phyloP scores from a whole-genome alignment of 1,140 invertebrate species.

The Drosophila pseudoobscura region DNA sequence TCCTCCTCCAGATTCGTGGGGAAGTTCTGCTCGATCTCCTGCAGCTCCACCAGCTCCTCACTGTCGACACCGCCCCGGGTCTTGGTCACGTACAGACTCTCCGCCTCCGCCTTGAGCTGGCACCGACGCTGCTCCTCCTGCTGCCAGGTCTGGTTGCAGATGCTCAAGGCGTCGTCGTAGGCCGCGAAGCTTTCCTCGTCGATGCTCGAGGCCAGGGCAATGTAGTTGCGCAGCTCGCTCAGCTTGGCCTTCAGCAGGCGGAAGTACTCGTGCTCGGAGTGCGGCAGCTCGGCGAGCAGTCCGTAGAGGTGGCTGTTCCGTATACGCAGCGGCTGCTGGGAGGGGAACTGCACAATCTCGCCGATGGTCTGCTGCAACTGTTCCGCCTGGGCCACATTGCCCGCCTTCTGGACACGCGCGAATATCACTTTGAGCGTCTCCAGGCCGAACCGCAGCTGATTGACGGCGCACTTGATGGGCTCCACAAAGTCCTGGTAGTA shows the following conservation, averaged over 20 bases:
- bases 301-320: constrained; percentile 53
- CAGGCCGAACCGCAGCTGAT: constrained; percentile 65
- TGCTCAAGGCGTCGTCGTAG: constrained; percentile 83
- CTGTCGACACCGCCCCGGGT: constrained; percentile 86
- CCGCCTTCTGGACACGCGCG: constrained; percentile 39
- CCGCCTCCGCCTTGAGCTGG: constrained; percentile 88
- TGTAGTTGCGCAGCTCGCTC: constrained; percentile 85
- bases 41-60: constrained; percentile 89
- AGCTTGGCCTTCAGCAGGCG: constrained; percentile 87
- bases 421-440: constrained; percentile 65
- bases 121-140: constrained; percentile 88
- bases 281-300: constrained; percentile 54
- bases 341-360: constrained; percentile 68
- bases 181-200: constrained; percentile 84
- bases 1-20: constrained; percentile 89
- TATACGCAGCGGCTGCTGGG: constrained; percentile 48
- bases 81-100: constrained; percentile 92
- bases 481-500: constrained; percentile 79
- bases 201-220: constrained; percentile 66
- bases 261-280: constrained; percentile 75
- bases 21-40: constrained; percentile 90
- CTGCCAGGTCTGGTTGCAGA: constrained; percentile 89
- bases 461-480: constrained; percentile 71
- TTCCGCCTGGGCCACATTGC: constrained; percentile 42
- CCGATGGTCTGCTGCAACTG: constrained; percentile 50